Evolutionary conservation across 1,140 invertebrate genomes (phyloP).

Genomic region (Prorops nasuta): DNA sequence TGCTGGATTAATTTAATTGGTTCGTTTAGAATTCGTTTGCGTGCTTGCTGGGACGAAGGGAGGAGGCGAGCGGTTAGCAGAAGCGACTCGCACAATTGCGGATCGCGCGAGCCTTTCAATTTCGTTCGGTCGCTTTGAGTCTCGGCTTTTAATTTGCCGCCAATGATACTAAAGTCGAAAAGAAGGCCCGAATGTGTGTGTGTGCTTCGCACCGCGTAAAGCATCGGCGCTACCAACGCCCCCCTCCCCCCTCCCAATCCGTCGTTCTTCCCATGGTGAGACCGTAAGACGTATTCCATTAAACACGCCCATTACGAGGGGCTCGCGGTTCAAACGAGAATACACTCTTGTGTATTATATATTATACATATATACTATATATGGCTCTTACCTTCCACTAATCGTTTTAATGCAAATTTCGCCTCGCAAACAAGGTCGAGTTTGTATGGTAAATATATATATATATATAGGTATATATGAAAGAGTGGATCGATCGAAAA

Average conservation of each 20-base stretch:
- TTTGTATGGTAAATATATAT: no score
- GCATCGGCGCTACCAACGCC: background rate
- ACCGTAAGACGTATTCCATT: background rate
- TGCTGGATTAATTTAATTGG: slow-evolving; percentile 8
- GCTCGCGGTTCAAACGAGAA: background rate
- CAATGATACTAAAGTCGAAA: slow-evolving; percentile 33
- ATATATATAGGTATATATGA: no score
- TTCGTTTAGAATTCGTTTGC: slow-evolving; percentile 20
- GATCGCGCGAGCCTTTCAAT: slow-evolving; percentile 15
- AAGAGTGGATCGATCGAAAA: no score
- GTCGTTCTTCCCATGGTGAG: background rate
- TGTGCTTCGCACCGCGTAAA: background rate
- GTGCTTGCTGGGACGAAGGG: background rate
- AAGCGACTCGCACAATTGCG: background rate
- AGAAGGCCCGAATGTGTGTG: slow-evolving; percentile 11
- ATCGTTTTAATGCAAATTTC: no score
- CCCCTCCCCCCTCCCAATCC: background rate
- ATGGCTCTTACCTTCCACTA: no score
- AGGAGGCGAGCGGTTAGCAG: slow-evolving; percentile 8
- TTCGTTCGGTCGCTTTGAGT: slow-evolving; percentile 27
- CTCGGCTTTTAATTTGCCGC: slow-evolving; percentile 30
- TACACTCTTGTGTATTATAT: background rate
- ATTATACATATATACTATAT: no score
- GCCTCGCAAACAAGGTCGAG: no score
- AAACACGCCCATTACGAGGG: background rate